Evolutionary conservation across 2,888 invertebrate species (phyloP), one percentile per base, ranked within the genome.

Genomic region (Perithous albicinctus): DNA sequence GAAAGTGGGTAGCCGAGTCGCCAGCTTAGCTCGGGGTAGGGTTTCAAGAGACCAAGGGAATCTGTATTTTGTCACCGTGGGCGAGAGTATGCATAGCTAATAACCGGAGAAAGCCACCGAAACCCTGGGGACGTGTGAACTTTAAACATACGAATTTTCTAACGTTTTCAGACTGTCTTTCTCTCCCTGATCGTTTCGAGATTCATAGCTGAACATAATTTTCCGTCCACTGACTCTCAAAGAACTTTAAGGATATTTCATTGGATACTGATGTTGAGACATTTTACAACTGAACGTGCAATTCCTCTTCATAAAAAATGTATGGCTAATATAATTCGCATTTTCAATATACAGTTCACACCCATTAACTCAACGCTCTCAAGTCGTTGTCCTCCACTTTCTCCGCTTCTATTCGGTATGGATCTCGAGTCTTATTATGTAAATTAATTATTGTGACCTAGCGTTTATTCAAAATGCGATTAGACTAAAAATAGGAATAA

Each of bases 31-130:
- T 46, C 32, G 63, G 8, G 64, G 29, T 43, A 63, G 12, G 72
- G 63, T 74, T 72, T 46, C 85, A 73, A 66, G 78, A 85, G 80
- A 69, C 64, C 56, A 59, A 83, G 80, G 82, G 89, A 89, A 89
- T 89, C 88, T 89, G 90, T 88, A 90, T 90, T 90, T 88, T 88
- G 90, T 90, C 89, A 89, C 85, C 86, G 77, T 84, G 46, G 56
- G 67, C 70, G 73, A 76, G 72, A 75, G 61, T 87, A 89, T 89
- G 89, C 88, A 89, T 87, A 89, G 77, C 86, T 88, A 86, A 90
- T 87, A 90, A 80, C 86, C 87, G 18, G 54, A 77, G 35, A 54
- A 56, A 29, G 63, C 61, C 46, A 38, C 56, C 26, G 32, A 48
- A 54, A 18, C 56, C 54, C 23, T n/a, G 43, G 81, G 84, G 85